A percentile compares a stretch with the other conserved stretches of the same genome.
phyloP scores from a whole-genome alignment of 2,113 vertebrate species.

The Oceanodroma tethys region DNA sequence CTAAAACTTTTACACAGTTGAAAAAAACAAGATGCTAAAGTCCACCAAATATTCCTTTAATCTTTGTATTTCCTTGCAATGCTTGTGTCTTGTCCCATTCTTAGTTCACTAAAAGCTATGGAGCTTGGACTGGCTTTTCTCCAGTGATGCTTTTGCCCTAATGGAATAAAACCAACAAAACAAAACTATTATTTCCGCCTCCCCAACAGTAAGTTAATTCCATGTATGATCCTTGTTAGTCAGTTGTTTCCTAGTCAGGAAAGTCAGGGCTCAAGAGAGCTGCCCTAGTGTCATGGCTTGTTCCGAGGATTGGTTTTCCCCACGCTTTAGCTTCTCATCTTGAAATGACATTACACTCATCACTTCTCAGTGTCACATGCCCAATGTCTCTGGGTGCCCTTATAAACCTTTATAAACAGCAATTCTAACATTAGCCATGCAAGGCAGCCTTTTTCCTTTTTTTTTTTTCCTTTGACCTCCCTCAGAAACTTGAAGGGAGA shows the following conservation, averaged over 20 bases:
- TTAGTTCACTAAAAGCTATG: background rate
- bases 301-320: background rate
- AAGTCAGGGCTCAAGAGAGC: background rate
- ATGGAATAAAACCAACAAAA: background rate
- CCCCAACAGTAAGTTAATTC: background rate
- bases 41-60: background rate
- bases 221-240: background rate
- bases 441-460: background rate
- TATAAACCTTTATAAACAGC: background rate
- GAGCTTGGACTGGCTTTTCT: background rate
- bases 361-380: background rate
- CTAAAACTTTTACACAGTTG: background rate
- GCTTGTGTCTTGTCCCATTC: background rate
- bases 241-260: background rate
- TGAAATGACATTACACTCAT: background rate
- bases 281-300: background rate
- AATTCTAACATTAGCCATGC: background rate
- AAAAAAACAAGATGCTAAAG: background rate
- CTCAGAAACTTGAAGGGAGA: background rate
- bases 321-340: background rate
- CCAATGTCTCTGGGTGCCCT: background rate
- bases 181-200: background rate
- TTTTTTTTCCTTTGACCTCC: background rate
- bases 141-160: background rate
- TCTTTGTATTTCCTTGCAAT: background rate